phyloP scores from a whole-genome alignment of 2,797 vertebrate genomes.

The Acanthurus leucopareius region DNA sequence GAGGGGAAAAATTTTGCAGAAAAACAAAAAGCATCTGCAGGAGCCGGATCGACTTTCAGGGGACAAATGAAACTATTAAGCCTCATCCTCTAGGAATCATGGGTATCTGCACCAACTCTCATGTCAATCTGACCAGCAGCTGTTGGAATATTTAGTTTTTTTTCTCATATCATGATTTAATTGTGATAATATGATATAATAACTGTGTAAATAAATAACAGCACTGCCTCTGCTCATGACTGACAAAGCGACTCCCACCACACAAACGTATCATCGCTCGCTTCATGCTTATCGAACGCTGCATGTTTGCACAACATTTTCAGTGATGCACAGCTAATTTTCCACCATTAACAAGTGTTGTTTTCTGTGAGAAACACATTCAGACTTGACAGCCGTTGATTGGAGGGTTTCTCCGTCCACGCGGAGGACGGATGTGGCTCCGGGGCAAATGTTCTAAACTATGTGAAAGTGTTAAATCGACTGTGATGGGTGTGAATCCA shows the following conservation, averaged over 20 bases:
- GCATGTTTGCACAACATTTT: too few relatives aligned
- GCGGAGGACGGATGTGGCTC: neutral
- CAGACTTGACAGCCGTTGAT: conserved; percentile 39
- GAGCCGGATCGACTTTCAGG: neutral
- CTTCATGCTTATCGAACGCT: too few relatives aligned
- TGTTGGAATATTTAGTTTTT: too few relatives aligned
- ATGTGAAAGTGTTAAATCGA: conserved; percentile 13
- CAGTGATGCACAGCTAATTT: neutral
- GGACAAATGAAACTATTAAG: neutral
- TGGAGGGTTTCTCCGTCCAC: conserved; percentile 1
- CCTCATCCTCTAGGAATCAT: neutral
- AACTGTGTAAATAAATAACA: too few relatives aligned
- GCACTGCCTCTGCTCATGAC: too few relatives aligned
- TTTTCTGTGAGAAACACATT: neutral
- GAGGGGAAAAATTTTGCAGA: neutral
- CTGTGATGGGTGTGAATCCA: conserved; percentile 41
- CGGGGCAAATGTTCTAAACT: neutral
- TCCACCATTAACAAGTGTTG: too few relatives aligned
- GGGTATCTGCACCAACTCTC: neutral
- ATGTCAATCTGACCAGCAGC: neutral
- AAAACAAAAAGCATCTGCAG: too few relatives aligned
- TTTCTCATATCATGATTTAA: too few relatives aligned
- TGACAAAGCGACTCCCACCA: too few relatives aligned
- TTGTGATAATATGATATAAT: too few relatives aligned
- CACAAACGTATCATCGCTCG: too few relatives aligned